Evolutionary conservation across 2,888 invertebrate genomes (phyloP).

Genomic region (Notocelia uddmanniana): DNA sequence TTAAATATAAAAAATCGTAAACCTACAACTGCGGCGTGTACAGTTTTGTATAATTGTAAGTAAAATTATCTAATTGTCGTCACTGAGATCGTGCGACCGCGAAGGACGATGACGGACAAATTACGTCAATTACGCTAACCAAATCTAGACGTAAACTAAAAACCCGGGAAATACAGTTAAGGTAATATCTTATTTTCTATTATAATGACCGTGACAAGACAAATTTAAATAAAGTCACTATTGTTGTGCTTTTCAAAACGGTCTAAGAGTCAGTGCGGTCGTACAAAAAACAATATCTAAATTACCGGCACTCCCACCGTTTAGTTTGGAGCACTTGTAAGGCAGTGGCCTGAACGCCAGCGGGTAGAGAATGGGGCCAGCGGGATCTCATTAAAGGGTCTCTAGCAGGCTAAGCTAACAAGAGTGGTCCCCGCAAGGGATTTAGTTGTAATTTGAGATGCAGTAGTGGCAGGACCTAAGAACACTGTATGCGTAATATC

Average conservation of each 20-base stretch:
- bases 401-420: no score
- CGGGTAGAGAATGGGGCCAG: not conserved
- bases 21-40: not conserved
- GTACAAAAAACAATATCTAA: not conserved
- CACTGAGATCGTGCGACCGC: constrained; percentile 62
- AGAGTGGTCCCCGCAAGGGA: no score
- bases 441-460: no score
- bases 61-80: constrained; percentile 48
- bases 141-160: constrained; percentile 51
- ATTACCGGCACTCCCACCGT: not conserved
- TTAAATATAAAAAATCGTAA: constrained; percentile 15
- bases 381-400: no score
- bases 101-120: constrained; percentile 65
- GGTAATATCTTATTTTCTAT: constrained; percentile 18
- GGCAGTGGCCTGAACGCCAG: no score
- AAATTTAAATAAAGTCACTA: constrained; percentile 11
- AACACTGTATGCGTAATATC: no score
- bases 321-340: no score
- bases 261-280: not conserved
- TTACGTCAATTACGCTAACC: constrained; percentile 61
- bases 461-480: no score
- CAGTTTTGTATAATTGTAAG: constrained; percentile 42
- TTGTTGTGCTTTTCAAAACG: not conserved
- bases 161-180: constrained; percentile 18
- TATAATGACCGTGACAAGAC: not conserved